Evolutionary conservation across 37 sponge, comb jelly and placozoan genomes (phyloP).

Genomic region (Geodia barretti): DNA sequence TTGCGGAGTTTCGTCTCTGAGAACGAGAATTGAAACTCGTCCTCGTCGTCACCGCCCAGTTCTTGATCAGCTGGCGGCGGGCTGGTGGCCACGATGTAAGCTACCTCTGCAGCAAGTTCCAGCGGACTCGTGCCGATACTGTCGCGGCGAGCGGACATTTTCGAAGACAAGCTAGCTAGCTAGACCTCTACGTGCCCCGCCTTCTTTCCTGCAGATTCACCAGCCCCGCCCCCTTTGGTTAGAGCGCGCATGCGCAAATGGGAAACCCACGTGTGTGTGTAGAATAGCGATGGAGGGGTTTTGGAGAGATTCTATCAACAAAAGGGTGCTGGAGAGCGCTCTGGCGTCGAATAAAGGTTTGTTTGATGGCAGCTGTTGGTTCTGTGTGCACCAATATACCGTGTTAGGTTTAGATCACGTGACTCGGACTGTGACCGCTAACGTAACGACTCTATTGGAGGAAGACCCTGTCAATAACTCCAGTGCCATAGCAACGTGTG

Average conservation of each 20-base stretch:
- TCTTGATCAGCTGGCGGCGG: constrained; percentile 12
- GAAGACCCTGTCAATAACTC: background rate
- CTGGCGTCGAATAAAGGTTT: background rate
- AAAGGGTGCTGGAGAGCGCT: background rate
- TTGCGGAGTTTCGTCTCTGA: background rate
- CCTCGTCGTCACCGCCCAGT: background rate
- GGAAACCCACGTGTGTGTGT: background rate
- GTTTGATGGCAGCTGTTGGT: background rate
- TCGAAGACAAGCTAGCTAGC: background rate
- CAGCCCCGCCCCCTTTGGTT: background rate
- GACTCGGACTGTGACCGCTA: background rate
- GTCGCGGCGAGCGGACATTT: background rate
- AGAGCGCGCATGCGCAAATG: background rate
- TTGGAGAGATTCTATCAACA: background rate
- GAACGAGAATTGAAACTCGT: background rate
- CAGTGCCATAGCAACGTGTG: background rate
- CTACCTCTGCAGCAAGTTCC: constrained; percentile 59
- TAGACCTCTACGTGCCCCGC: background rate
- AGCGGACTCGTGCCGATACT: background rate
- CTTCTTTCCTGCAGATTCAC: background rate
- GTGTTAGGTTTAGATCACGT: background rate
- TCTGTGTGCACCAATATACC: background rate
- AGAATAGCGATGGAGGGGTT: background rate
- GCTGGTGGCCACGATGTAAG: constrained; percentile 53
- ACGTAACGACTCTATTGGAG: background rate